Percentiles rank a stretch among this genome's conserved stretches.
phyloP scores from a whole-genome alignment of 2,797 vertebrate species.

The Sebastes matsubarae region DNA sequence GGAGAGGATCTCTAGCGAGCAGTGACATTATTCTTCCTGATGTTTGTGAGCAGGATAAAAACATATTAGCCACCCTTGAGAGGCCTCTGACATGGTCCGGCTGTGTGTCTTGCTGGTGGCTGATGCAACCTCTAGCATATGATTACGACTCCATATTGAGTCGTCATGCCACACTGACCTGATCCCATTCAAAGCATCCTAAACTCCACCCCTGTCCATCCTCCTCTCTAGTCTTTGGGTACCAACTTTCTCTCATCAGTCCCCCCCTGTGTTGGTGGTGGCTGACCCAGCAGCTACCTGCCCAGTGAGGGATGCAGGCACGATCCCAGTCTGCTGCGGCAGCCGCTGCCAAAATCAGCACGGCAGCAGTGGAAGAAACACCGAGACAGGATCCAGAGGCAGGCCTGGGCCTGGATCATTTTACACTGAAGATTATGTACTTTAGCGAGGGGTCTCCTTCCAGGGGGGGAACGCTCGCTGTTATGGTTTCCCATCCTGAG shows the following conservation, averaged over 20 bases:
- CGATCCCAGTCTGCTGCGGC: constrained; percentile 1
- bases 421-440: constrained; percentile 74
- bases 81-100: neutral
- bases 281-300: constrained; percentile 44
- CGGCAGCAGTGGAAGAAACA: constrained; percentile 32
- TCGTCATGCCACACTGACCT: neutral
- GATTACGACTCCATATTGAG: neutral
- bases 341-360: constrained; percentile 65
- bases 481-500: constrained; percentile 54
- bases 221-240: neutral
- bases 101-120: neutral
- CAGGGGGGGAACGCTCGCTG: constrained; percentile 29
- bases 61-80: neutral
- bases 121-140: neutral
- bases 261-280: neutral
- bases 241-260: constrained; percentile 2
- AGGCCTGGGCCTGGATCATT: constrained; percentile 57
- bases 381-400: constrained; percentile 61
- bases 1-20: neutral
- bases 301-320: neutral
- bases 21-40: neutral
- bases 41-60: neutral
- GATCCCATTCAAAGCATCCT: neutral
- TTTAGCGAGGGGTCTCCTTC: constrained; percentile 53
- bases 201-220: neutral